Base-by-base conservation (phyloP, 2,113 vertebrate species). In the Clarias magur region DNA sequence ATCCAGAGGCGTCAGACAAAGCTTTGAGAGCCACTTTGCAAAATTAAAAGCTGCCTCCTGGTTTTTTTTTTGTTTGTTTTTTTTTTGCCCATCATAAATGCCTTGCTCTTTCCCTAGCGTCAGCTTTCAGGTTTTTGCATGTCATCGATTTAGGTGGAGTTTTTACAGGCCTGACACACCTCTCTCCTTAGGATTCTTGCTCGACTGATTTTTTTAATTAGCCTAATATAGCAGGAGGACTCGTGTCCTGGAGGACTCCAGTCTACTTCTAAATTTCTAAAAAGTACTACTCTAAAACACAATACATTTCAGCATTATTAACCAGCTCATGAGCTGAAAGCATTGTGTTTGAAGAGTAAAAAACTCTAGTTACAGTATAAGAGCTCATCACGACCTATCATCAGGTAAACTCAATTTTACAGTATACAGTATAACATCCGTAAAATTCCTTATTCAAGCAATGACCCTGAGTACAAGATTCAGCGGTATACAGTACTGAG, bases 1-100 rank as follows among this genome's bases (percentile, higher is more conserved):
- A 91, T 92, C 86, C 81, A 83, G 80, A 88, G 88, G 76, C 90
- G 76, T 88, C 82, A 87, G 89, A 84, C 87, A 21, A 73, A 80
- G 86, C 83, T 92, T 89, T 85, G 84, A 84, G 78, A 90, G 88
- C 87, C 91, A 92, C 92, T 92, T 85, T 90, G 89, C 87, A 65
- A 91, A 91, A 92, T 92, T 90, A 92, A 92, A 92, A 88, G 84
- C 86, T 83, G 83, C 76, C 88, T 76, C 25, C 48, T 48, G 19
- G 56, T 79, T 48, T 48, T 38, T 38, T 38, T 38, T 34, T n/a
- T n/a, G n/a, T n/a, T n/a, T n/a, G n/a, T n/a, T n/a, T n/a, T 34
- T 38, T 38, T 48, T 48, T 80, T 88, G 60, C 83, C 80, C 78
- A 86, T 90, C 85, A 85, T 67, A 84, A 85, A 82, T 76, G 68